phyloP scores from a whole-genome alignment of 1,140 invertebrate species.

The Asobara japonica region DNA sequence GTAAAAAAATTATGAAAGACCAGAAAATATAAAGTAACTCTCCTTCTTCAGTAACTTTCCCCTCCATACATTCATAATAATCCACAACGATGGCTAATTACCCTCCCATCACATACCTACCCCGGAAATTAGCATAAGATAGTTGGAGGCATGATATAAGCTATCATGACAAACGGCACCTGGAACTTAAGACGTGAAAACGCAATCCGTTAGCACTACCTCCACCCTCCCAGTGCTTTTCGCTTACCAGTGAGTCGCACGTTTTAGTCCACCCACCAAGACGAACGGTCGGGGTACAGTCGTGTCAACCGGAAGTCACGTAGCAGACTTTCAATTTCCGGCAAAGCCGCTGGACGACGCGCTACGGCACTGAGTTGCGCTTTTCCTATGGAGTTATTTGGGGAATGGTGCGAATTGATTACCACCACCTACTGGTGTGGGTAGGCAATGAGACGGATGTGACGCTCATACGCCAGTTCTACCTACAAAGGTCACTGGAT shows the following conservation, averaged over 20 bases:
- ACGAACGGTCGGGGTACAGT: constrained; percentile 31
- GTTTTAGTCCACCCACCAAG: constrained; percentile 12
- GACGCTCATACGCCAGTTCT: background rate
- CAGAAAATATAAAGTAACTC: no score
- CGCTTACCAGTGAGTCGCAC: background rate
- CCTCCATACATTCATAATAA: background rate
- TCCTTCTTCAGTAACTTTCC: no score
- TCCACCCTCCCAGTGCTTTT: background rate
- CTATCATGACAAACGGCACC: constrained; percentile 30
- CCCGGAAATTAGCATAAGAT: constrained; percentile 29
- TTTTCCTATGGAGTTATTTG: constrained; percentile 18
- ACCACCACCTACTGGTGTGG: constrained; percentile 7
- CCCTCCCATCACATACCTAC: background rate
- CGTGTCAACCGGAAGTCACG: constrained; percentile 50
- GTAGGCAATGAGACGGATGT: constrained; percentile 4
- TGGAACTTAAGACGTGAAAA: constrained; percentile 27
- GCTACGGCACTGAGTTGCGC: constrained; percentile 12
- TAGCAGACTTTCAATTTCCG: constrained; percentile 58
- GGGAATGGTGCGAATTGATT: constrained; percentile 31
- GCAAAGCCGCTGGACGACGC: constrained; percentile 32
- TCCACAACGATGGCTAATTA: constrained; percentile 12
- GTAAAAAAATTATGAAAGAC: no score
- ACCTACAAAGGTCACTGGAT: no score
- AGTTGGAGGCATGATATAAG: constrained; percentile 19
- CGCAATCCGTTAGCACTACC: constrained; percentile 23